Evolutionary conservation across 92 coral and sea anemone species (phyloP).

Genomic region (Parazoanthus atlanticus): DNA sequence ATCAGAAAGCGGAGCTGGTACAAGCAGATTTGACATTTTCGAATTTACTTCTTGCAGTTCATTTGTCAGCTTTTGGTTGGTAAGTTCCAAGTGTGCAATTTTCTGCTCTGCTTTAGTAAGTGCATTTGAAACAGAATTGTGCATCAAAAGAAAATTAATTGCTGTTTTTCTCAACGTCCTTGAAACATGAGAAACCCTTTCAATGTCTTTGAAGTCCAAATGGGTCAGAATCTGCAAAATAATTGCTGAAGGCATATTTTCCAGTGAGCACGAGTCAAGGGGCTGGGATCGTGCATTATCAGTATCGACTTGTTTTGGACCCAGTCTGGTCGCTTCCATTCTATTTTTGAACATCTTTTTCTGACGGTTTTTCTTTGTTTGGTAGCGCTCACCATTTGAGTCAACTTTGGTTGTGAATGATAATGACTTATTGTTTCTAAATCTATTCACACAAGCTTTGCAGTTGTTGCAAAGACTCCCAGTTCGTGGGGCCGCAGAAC

Average conservation of each 20-base stretch:
- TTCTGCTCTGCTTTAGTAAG: not conserved
- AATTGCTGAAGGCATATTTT: not conserved
- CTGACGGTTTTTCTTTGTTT: not conserved
- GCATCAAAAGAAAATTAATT: not conserved
- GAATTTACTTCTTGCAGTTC: not conserved
- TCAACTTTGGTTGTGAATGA: not conserved
- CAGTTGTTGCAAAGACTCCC: slow-evolving; percentile 2
- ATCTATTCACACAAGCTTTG: not conserved
- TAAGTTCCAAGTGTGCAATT: not conserved
- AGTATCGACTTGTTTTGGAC: not conserved
- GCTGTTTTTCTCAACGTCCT: not conserved
- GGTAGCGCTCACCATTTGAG: not conserved
- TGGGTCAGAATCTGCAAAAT: not conserved
- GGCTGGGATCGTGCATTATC: too few relatives aligned
- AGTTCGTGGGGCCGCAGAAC: not conserved
- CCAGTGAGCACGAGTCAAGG: not conserved
- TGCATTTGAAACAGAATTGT: not conserved
- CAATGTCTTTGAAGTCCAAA: not conserved
- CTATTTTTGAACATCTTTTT: not conserved
- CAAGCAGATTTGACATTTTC: not conserved
- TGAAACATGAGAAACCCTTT: not conserved
- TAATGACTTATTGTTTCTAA: not conserved
- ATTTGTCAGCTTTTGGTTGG: not conserved
- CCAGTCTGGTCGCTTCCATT: not conserved
- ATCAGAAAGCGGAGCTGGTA: not conserved